phyloP scores from a whole-genome alignment of 2,888 invertebrate species.

The Aspidiotus destructor region DNA sequence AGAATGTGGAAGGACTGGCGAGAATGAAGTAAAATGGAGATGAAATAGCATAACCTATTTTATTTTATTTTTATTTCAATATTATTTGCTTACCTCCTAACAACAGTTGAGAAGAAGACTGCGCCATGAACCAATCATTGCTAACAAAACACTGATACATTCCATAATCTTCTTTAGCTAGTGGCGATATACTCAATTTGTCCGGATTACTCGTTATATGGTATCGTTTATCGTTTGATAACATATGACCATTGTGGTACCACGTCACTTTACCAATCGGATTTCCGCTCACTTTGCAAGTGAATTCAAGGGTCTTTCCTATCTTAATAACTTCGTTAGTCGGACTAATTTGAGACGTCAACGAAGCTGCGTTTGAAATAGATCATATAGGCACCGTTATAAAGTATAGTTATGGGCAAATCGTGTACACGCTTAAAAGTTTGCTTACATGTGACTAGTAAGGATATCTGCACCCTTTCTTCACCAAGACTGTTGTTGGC shows the following conservation, averaged over 20 bases:
- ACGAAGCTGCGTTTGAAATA: constrained; percentile 53
- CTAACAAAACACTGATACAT: constrained; percentile 49
- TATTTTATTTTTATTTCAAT: too few relatives aligned
- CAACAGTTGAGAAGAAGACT: constrained; percentile 43
- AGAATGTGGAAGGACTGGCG: too few relatives aligned
- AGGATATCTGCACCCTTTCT: constrained; percentile 64
- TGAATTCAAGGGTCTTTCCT: constrained; percentile 72
- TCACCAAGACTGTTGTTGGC: constrained; percentile 82
- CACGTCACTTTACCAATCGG: constrained; percentile 71
- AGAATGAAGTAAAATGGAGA: too few relatives aligned
- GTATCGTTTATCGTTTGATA: constrained; percentile 51
- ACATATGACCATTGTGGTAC: constrained; percentile 64
- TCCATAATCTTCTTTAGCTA: constrained; percentile 45
- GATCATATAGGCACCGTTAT: too few relatives aligned
- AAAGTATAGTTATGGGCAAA: constrained; percentile 8
- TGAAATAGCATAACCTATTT: too few relatives aligned
- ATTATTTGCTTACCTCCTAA: constrained; percentile 42
- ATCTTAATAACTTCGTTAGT: constrained; percentile 69
- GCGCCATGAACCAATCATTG: constrained; percentile 44
- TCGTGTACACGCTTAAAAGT: constrained; percentile 9
- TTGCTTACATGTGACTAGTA: constrained; percentile 62
- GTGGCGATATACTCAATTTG: constrained; percentile 41
- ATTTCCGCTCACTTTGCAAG: constrained; percentile 77
- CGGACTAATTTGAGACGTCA: constrained; percentile 70
- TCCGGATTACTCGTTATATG: constrained; percentile 47